Evolutionary conservation across 2,113 vertebrate genomes (phyloP).

Genomic region (Entelurus aequoreus): DNA sequence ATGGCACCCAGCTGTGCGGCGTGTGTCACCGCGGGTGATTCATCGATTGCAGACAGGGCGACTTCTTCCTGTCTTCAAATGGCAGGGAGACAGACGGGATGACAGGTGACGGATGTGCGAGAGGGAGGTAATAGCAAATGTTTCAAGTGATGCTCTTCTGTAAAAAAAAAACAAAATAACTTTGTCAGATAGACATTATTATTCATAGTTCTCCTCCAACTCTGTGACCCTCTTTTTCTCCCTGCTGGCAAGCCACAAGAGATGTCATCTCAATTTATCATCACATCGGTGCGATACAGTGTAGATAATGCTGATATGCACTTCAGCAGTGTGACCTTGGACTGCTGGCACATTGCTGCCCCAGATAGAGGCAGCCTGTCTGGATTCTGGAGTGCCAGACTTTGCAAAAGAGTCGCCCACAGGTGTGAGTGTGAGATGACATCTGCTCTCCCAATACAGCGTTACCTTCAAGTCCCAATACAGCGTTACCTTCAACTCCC

Average conservation of each 20-base stretch:
- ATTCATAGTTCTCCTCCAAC: conserved; percentile 37
- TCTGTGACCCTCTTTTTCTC: conserved; percentile 16
- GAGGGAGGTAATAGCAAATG: background rate
- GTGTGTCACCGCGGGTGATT: conserved; percentile 44
- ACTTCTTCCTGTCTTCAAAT: conserved; percentile 54
- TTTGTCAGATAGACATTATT: conserved; percentile 25
- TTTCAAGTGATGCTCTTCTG: conserved; percentile 1
- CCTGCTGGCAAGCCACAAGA: conserved; percentile 13
- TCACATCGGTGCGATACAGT: conserved; percentile 6
- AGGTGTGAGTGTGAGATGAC: background rate
- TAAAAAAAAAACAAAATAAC: background rate
- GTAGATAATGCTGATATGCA: conserved; percentile 4
- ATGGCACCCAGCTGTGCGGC: conserved; percentile 33
- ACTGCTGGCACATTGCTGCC: conserved; percentile 3
- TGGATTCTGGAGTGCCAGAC: background rate
- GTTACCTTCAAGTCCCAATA: no score
- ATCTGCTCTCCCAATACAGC: background rate
- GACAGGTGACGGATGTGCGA: conserved; percentile 15
- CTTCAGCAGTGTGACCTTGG: conserved; percentile 15
- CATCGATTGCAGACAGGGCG: conserved; percentile 55
- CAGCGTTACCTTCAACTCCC: no score
- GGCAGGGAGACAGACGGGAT: conserved; percentile 17
- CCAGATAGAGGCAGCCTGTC: background rate
- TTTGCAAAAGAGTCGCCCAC: conserved; percentile 6
- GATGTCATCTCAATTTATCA: conserved; percentile 27